Conservation (phyloP, 2,113 vertebrate species). For the Rutilus rutilus region DNA sequence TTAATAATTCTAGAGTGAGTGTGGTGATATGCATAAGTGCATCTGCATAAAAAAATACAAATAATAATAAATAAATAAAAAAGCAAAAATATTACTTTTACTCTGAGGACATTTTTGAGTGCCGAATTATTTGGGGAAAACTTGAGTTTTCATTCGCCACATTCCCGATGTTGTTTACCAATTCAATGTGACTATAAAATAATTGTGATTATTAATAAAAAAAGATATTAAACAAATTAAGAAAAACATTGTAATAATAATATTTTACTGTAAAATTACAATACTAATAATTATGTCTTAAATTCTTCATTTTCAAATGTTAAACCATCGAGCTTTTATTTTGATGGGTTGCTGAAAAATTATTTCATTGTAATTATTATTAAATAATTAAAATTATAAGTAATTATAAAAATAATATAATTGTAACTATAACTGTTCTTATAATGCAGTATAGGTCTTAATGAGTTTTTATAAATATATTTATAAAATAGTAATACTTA, state of each 20-base stretch:
- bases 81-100: not conserved
- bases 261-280: not conserved
- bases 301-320: not conserved
- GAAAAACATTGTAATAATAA: no score
- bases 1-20: not conserved
- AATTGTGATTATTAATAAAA: not conserved
- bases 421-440: no score
- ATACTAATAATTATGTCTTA: not conserved
- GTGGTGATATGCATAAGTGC: no score
- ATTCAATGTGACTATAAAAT: not conserved
- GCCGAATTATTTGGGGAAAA: not conserved
- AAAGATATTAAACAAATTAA: not conserved
- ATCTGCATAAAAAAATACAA: not conserved
- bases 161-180: not conserved
- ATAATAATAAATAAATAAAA: not conserved
- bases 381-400: no score
- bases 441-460: no score
- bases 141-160: not conserved
- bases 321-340: not conserved
- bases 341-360: not conserved
- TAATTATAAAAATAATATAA: no score
- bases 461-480: no score
- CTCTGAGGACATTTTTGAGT: not conserved
- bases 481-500: no score
- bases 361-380: no score